Conservation (phyloP, 1,140 invertebrate species). For the Drosophila kurseongensis region DNA sequence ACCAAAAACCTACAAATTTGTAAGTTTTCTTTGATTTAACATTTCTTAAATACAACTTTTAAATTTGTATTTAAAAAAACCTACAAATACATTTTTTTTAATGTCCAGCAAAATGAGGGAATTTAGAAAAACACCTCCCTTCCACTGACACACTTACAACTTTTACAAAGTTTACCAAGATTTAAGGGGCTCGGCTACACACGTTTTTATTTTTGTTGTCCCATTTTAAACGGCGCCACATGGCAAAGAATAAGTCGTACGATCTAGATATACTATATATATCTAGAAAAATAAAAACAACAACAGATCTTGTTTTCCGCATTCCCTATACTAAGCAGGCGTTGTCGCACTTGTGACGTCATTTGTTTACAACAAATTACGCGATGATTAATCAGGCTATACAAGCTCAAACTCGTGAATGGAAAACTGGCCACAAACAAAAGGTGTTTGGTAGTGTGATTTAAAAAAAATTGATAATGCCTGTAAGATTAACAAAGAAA, state of each 20-base stretch:
- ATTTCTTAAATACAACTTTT: background rate
- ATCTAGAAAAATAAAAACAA: conserved; percentile 28
- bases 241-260: conserved; percentile 28
- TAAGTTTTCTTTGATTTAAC: background rate
- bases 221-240: conserved; percentile 27
- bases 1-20: too few relatives aligned
- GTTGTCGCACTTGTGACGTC: conserved; percentile 60
- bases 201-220: conserved; percentile 17
- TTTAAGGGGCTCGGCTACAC: conserved; percentile 40
- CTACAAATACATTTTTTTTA: too few relatives aligned
- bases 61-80: background rate
- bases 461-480: conserved; percentile 4
- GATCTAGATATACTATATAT: conserved; percentile 32
- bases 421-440: background rate
- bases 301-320: conserved; percentile 54
- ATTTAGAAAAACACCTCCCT: conserved; percentile 3
- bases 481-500: background rate
- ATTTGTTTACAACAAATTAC: conserved; percentile 69
- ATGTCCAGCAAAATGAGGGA: conserved; percentile 3
- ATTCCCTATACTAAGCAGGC: conserved; percentile 44
- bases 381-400: conserved; percentile 24
- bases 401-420: background rate
- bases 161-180: conserved; percentile 6
- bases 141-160: background rate
- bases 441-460: background rate